Evolutionary conservation across 1,140 invertebrate species (phyloP).

Genomic region (Sitobion miscanthi): DNA sequence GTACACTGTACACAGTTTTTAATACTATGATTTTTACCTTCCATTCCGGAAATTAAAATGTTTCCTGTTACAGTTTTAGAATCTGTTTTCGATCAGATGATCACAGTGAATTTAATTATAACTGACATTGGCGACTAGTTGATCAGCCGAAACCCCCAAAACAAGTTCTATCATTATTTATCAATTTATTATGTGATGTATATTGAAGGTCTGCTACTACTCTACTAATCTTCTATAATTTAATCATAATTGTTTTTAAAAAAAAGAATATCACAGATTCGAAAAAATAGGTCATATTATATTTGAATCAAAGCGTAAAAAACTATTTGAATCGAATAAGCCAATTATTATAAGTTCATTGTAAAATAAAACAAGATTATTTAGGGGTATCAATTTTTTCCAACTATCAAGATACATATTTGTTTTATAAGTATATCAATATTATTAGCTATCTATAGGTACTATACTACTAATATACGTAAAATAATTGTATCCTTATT

Average conservation of each 20-base stretch:
- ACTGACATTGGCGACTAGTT: background rate
- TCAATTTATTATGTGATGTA: background rate
- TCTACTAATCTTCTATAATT: background rate
- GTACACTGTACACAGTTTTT: background rate
- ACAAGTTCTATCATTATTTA: background rate
- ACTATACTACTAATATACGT: too few species aligned
- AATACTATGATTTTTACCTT: background rate
- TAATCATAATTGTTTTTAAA: background rate
- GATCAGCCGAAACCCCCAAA: background rate
- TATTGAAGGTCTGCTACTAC: background rate
- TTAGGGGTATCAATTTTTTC: background rate
- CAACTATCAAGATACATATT: background rate
- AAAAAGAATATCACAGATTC: background rate
- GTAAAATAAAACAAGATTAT: background rate
- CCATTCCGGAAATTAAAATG: background rate
- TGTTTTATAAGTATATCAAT: background rate
- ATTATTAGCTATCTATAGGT: background rate
- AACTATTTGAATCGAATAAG: background rate
- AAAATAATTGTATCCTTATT: background rate
- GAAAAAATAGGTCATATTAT: background rate
- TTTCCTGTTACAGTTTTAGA: background rate
- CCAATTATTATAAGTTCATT: background rate
- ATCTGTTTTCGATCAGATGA: background rate
- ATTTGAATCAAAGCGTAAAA: background rate
- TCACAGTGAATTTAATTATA: background rate